These are phyloP conservation scores for Pseudomyrmex gracilis DNA, from an alignment of 1,140 invertebrate genomes.

Conservation along the genomic window DNA sequence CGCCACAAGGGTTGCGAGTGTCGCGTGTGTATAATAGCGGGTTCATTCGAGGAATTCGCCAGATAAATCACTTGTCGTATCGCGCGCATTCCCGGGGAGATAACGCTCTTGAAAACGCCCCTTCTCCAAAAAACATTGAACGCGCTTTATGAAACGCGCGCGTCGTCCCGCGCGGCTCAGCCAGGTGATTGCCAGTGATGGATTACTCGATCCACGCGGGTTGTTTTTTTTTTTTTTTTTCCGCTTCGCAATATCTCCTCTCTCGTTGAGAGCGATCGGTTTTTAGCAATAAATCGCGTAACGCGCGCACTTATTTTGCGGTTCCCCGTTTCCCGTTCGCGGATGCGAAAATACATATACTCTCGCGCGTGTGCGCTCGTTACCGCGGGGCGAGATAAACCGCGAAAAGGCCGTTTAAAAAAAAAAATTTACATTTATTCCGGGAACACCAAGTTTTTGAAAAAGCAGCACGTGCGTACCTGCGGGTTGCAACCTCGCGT, in stretches of 20 bases:
- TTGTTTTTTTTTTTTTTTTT: neutral
- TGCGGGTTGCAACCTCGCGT: conserved; percentile 16
- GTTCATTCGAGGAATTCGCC: conserved; percentile 49
- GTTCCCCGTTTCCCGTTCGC: neutral
- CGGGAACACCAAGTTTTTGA: neutral
- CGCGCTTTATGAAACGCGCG: conserved; percentile 42
- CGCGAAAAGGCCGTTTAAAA: neutral
- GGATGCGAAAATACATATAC: too few relatives aligned
- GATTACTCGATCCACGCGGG: neutral
- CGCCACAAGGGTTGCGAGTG: neutral
- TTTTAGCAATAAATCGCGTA: conserved; percentile 15
- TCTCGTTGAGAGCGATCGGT: conserved; percentile 12
- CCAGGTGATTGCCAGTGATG: conserved; percentile 45
- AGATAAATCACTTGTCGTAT: conserved; percentile 49
- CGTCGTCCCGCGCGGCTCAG: conserved; percentile 26
- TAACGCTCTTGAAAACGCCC: conserved; percentile 25
- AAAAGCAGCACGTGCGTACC: conserved; percentile 22
- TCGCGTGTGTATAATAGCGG: conserved; percentile 41
- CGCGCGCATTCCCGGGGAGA: conserved; percentile 26
- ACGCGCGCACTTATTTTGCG: conserved; percentile 9
- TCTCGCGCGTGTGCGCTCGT: neutral
- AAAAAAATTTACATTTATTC: conserved; percentile 9
- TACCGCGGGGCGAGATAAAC: neutral
- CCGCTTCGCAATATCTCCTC: conserved; percentile 6
- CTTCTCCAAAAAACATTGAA: conserved; percentile 42